Evolutionary conservation across 1,140 invertebrate genomes (phyloP).

Genomic region (Pseudomyrmex sp.): DNA sequence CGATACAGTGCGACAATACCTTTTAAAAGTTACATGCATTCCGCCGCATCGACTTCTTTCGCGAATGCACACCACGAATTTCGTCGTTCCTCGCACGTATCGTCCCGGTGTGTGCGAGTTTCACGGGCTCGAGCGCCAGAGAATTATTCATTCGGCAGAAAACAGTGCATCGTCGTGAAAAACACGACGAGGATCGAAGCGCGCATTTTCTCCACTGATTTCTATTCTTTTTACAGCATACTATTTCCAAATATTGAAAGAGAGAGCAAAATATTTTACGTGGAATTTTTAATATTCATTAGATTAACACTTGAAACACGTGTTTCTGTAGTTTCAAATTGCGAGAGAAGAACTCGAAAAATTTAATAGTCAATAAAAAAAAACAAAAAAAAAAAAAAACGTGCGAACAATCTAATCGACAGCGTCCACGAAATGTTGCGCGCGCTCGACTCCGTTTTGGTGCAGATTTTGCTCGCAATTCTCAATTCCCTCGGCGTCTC

Average conservation of each 20-base stretch:
- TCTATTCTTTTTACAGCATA: neutral
- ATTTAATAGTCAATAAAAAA: too few species aligned
- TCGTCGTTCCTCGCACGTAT: conserved; percentile 25
- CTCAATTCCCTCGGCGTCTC: conserved; percentile 16
- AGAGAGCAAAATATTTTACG: neutral
- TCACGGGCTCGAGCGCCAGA: conserved; percentile 20
- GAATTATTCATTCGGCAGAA: conserved; percentile 47
- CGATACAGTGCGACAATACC: conserved; percentile 61
- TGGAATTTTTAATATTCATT: conserved; percentile 3
- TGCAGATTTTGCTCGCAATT: conserved; percentile 22
- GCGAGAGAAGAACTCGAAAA: too few species aligned
- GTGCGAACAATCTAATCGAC: too few species aligned
- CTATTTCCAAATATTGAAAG: neutral
- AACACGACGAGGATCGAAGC: conserved; percentile 35
- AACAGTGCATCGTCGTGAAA: neutral
- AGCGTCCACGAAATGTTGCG: too few species aligned
- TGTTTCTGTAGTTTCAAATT: neutral
- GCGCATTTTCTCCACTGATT: conserved; percentile 10
- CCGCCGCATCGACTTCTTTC: conserved; percentile 31
- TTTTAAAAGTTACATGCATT: conserved; percentile 69
- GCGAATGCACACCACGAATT: conserved; percentile 12
- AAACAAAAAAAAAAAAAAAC: too few species aligned
- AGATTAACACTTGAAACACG: neutral
- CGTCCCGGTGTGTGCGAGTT: conserved; percentile 11
- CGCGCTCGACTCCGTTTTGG: neutral